Evolutionary conservation across 1,140 invertebrate genomes (phyloP).

Genomic region (Ceratosolen fusciceps): DNA sequence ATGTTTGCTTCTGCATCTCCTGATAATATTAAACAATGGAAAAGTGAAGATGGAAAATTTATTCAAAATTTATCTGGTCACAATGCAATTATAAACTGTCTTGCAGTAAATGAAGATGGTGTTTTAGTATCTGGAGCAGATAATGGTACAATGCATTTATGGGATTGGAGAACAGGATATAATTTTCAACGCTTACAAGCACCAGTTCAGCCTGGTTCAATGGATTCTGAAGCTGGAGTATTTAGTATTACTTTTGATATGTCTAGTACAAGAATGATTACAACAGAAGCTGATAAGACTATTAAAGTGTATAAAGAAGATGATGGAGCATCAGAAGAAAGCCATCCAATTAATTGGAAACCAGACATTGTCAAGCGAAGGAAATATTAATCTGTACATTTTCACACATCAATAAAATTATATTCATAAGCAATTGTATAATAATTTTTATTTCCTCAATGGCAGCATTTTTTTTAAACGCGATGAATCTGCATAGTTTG

Average conservation of each 20-base stretch:
- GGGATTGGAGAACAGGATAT: conserved; percentile 99
- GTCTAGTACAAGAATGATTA: conserved; percentile 93
- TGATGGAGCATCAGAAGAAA: conserved; percentile 94
- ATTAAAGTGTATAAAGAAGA: conserved; percentile 99
- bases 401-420: not conserved
- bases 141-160: conserved; percentile 98
- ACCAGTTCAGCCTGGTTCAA: conserved; percentile 97
- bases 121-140: conserved; percentile 98
- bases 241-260: conserved; percentile 96
- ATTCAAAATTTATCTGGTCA: conserved; percentile 98
- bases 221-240: conserved; percentile 98
- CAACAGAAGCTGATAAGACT: conserved; percentile 98
- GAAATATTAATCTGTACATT: conserved; percentile 53
- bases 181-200: conserved; percentile 97
- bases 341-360: conserved; percentile 96
- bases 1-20: conserved; percentile 98
- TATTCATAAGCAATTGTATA: not conserved
- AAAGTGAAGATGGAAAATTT: conserved; percentile 97
- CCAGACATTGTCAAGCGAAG: conserved; percentile 78
- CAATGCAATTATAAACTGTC: conserved; percentile 97
- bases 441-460: not conserved
- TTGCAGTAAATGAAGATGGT: conserved; percentile 94
- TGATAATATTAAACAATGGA: conserved; percentile 99
- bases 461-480: too few relatives aligned
- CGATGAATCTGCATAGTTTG: not conserved